Evolutionary conservation across 2,888 invertebrate species (phyloP), one percentile per base, ranked within the genome.

Genomic region (Strigamia crassipes): DNA sequence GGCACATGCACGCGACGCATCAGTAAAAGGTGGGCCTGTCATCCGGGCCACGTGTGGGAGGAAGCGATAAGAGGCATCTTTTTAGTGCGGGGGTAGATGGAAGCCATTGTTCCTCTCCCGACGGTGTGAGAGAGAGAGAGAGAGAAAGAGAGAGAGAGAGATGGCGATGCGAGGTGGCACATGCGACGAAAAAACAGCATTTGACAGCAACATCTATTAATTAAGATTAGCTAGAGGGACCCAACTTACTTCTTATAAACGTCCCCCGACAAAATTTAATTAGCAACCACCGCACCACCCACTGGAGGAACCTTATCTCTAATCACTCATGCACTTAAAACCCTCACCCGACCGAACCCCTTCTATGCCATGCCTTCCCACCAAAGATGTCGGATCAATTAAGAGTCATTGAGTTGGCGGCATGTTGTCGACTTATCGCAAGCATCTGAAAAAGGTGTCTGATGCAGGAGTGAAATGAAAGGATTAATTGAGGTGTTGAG

Each of bases 171-270:
- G 46, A 46, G 46, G 46, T 46, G 46, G 46, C 61, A 66, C 61
- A 66, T 66, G 21, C 61, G 61, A 66, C 21, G 21, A 66, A 66
- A 66, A 66, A 66, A 66, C 23, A 23, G 61, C 61, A 23, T 66
- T 66, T 66, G 61, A 66, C 61, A 66, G 61, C 61, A 66, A 18
- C 61, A 66, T 66, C 61, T 66, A 66, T 66, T 66, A 66, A 66
- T 66, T 66, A 66, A 23, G 61, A 66, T 66, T 66, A 66, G 61
- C 21, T 23, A 23, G 23, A 21, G 61, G 23, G 23, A 23, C 23
- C 61, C 12, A 66, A 23, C 61, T 66, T 66, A 23, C 61, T 66
- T 66, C 61, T 66, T 66, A 66, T 66, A 66, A 66, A 21, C 21
- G 23, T 66, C 5, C 61, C 61, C 18, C 61, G 23, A 66, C 21